Conservation (phyloP, 2,888 invertebrate genomes). For the Thelaira solivaga region DNA sequence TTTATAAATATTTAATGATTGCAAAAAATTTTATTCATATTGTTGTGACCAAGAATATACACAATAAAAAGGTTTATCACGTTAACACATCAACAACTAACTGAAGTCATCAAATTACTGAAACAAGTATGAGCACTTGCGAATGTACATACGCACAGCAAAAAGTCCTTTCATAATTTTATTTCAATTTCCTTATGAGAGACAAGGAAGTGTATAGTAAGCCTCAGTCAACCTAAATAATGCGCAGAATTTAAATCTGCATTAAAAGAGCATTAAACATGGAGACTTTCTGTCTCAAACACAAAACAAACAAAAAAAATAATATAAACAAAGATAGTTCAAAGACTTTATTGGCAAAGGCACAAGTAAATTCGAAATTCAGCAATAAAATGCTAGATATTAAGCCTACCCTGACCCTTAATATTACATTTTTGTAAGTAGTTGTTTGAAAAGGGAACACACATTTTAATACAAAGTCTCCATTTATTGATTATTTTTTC, state of each 20-base stretch:
- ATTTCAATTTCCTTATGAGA: constrained; percentile 47
- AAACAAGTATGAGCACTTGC: constrained; percentile 34
- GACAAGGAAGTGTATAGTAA: constrained; percentile 58
- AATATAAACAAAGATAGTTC: constrained; percentile 11
- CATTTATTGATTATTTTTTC: constrained; percentile 50
- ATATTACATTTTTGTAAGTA: not conserved
- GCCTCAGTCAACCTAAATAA: constrained; percentile 45
- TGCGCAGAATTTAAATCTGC: constrained; percentile 57
- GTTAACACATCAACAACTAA: constrained; percentile 52
- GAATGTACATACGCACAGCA: constrained; percentile 3
- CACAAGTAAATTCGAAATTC: not conserved
- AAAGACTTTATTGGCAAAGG: constrained; percentile 3
- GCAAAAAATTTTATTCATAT: constrained; percentile 8
- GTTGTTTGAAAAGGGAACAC: not conserved
- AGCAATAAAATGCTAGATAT: not conserved
- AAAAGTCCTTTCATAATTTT: constrained; percentile 49
- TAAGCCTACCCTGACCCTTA: constrained; percentile 21
- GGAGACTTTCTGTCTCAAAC: constrained; percentile 28
- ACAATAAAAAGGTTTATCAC: constrained; percentile 46
- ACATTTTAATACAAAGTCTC: constrained; percentile 33
- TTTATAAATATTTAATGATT: constrained; percentile 9
- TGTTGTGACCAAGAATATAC: not conserved
- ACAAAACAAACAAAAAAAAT: not conserved
- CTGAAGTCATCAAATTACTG: constrained; percentile 41
- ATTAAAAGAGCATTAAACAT: constrained; percentile 52